Evolutionary conservation across 2,113 vertebrate species (phyloP).

Genomic region (Menidia beryllina): DNA sequence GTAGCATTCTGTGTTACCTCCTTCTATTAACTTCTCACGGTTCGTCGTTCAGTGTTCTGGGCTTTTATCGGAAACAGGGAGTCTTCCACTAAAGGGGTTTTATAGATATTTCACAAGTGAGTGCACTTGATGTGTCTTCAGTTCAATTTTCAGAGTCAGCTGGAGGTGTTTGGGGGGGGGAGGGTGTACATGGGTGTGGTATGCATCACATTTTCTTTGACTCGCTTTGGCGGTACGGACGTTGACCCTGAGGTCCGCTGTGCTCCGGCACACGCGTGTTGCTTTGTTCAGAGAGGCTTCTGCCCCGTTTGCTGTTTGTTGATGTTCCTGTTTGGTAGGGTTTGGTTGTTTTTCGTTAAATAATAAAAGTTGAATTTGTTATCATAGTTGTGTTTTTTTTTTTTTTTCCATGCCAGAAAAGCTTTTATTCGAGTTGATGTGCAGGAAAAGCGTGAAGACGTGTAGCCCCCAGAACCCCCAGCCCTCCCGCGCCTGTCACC

Average conservation of each 20-base stretch:
- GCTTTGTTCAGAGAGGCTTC: constrained; percentile 51
- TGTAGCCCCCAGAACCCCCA: background rate
- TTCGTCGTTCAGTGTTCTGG: background rate
- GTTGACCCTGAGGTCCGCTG: constrained; percentile 15
- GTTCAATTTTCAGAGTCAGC: constrained; percentile 6
- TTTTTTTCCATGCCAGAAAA: background rate
- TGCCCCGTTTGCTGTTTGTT: constrained; percentile 30
- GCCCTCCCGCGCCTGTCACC: constrained; percentile 17
- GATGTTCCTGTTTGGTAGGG: constrained; percentile 24
- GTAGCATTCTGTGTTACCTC: constrained; percentile 15
- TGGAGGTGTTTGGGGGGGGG: constrained; percentile 10
- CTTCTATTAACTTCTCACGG: constrained; percentile 32
- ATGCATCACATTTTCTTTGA: constrained; percentile 33
- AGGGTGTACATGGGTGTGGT: constrained; percentile 28
- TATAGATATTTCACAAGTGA: constrained; percentile 17
- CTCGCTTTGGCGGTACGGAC: constrained; percentile 15
- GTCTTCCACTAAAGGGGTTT: constrained; percentile 34
- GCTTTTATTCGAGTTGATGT: too few species aligned
- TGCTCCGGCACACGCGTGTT: constrained; percentile 29
- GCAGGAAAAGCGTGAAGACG: background rate
- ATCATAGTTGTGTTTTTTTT: constrained; percentile 12
- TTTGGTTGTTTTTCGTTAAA: constrained; percentile 31
- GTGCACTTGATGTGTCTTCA: constrained; percentile 27
- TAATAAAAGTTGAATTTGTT: constrained; percentile 59
- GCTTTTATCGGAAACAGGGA: constrained; percentile 17